phyloP scores from a whole-genome alignment of 2,113 vertebrate genomes.

The Pteronura brasiliensis region DNA sequence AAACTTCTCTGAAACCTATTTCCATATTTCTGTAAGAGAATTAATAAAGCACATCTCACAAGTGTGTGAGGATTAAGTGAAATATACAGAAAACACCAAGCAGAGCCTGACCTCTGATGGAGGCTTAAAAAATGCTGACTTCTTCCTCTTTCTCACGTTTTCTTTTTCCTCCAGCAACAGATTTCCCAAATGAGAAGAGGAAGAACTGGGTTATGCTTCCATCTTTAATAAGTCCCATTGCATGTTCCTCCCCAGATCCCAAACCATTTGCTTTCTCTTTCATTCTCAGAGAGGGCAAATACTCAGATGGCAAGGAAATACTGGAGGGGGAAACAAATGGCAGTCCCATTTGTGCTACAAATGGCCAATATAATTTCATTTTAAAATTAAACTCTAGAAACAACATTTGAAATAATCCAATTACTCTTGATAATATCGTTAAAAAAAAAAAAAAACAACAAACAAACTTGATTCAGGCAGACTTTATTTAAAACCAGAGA shows the following conservation, averaged over 20 bases:
- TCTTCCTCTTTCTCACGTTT: neutral
- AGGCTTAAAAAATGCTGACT: neutral
- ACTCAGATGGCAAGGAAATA: neutral
- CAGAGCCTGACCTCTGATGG: neutral
- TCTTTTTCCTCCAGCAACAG: neutral
- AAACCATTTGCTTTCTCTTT: neutral
- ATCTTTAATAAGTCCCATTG: neutral
- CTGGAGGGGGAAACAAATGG: neutral
- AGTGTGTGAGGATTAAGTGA: neutral
- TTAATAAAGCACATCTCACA: neutral
- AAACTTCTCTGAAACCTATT: neutral
- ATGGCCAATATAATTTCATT: neutral
- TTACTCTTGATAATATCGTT: neutral
- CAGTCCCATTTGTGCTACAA: neutral
- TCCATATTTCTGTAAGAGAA: neutral
- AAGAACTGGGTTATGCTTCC: no score
- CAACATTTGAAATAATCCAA: conserved; percentile 7
- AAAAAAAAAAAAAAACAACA: neutral
- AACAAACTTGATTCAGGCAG: neutral
- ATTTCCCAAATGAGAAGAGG: neutral
- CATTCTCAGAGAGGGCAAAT: neutral
- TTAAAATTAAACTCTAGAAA: conserved; percentile 28
- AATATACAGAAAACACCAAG: neutral
- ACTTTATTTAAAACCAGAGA: neutral
- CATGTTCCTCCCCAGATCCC: neutral